Conservation (phyloP, 1,140 invertebrate species). For the Paralvinella palmiformis region DNA sequence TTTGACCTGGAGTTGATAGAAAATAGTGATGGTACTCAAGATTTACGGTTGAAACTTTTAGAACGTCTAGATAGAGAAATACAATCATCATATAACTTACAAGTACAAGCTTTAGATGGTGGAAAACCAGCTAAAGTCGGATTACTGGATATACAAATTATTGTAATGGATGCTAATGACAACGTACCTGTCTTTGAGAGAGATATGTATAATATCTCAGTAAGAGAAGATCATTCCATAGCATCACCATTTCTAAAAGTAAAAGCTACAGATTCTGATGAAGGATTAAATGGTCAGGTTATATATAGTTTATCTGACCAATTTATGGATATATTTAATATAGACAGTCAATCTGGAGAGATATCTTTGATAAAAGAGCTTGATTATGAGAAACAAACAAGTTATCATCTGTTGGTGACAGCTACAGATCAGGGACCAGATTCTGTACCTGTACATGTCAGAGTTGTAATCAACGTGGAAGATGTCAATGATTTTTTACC, state of each 20-base stretch:
- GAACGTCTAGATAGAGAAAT: constrained; percentile 5
- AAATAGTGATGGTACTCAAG: constrained; percentile 4
- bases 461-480: constrained; percentile 24
- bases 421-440: constrained; percentile 11
- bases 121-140: constrained; percentile 9
- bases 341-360: constrained; percentile 15
- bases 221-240: constrained; percentile 7
- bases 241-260: not conserved
- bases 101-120: constrained; percentile 5
- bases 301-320: constrained; percentile 14
- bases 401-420: constrained; percentile 17
- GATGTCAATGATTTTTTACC: constrained; percentile 51
- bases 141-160: constrained; percentile 5
- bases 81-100: constrained; percentile 1
- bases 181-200: constrained; percentile 18
- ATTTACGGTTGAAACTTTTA: constrained; percentile 3
- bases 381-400: constrained; percentile 11
- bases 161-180: constrained; percentile 19
- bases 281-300: constrained; percentile 18
- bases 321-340: constrained; percentile 7
- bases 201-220: constrained; percentile 10
- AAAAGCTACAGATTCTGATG: constrained; percentile 16
- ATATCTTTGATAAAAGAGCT: constrained; percentile 11
- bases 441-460: constrained; percentile 6
- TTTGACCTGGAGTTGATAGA: constrained; percentile 10